Percentiles rank a stretch among this genome's conserved stretches.
These are phyloP conservation scores for Brienomyrus longianalis DNA, from an alignment of 2,113 vertebrate genomes.

Conservation along the genomic window DNA sequence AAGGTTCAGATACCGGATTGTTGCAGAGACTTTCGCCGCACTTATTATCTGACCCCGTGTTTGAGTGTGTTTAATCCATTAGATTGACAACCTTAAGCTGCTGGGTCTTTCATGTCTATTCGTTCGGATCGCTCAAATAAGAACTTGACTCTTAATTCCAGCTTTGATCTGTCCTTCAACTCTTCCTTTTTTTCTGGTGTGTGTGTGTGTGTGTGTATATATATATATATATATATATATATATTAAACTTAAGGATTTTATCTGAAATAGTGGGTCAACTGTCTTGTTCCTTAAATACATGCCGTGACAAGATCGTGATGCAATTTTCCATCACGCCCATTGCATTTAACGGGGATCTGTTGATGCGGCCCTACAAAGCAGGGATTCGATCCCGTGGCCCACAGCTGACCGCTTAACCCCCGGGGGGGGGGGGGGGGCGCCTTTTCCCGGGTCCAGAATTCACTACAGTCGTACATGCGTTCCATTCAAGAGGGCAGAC, in stretches of 20 bases:
- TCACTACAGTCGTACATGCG: not conserved
- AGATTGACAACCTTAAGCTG: slow-evolving; percentile 35
- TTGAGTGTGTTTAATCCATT: slow-evolving; percentile 37
- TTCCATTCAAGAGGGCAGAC: not conserved
- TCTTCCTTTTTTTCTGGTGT: not conserved
- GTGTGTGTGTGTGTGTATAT: not conserved
- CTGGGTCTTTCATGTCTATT: slow-evolving; percentile 31
- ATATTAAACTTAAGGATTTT: not conserved
- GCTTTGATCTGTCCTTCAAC: not conserved
- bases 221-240: not conserved
- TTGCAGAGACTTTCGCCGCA: slow-evolving; percentile 50
- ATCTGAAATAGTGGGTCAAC: not conserved
- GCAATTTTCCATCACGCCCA: not conserved
- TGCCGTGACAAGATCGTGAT: not conserved
- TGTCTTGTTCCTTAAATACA: not conserved
- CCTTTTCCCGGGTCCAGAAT: not conserved
- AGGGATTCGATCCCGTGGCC: not conserved
- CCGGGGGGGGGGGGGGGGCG: not conserved
- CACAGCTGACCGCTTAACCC: not conserved
- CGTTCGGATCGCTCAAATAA: slow-evolving; percentile 13
- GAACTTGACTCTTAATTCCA: not conserved
- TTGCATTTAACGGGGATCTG: not conserved
- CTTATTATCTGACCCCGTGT: slow-evolving; percentile 31
- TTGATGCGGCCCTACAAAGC: not conserved
- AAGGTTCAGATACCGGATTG: slow-evolving; percentile 40